These are phyloP conservation scores for Sarcophaga bullata DNA, from an alignment of 1,140 invertebrate genomes.

Conservation along the genomic window DNA sequence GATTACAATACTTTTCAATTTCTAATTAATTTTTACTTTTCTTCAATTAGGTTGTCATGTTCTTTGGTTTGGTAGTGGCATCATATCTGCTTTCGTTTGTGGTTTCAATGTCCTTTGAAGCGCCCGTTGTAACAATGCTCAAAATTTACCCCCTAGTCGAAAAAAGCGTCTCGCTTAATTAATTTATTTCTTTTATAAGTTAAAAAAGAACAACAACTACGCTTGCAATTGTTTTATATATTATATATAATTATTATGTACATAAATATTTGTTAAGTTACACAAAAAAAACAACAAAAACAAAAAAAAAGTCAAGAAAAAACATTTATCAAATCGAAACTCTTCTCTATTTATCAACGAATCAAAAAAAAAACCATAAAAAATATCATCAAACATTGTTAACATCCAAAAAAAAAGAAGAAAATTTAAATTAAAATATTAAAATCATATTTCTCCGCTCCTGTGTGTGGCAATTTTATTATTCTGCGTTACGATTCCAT, in stretches of 20 bases:
- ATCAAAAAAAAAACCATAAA: neutral
- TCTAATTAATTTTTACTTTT: conserved; percentile 47
- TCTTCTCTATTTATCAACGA: conserved; percentile 34
- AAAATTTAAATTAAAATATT: no score
- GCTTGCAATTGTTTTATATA: conserved; percentile 39
- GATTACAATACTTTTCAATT: neutral
- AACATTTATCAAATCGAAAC: neutral
- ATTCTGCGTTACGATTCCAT: no score
- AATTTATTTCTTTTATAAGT: neutral
- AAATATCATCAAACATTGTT: conserved; percentile 27
- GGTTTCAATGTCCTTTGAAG: conserved; percentile 82
- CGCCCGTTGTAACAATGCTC: conserved; percentile 85
- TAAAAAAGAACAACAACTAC: conserved; percentile 15
- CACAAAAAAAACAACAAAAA: no score
- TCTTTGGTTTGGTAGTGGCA: conserved; percentile 79
- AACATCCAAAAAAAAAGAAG: no score
- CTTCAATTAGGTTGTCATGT: conserved; percentile 74
- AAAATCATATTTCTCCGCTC: no score
- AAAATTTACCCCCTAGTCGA: conserved; percentile 79
- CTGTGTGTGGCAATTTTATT: no score
- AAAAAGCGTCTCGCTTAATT: conserved; percentile 67
- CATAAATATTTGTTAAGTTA: conserved; percentile 39
- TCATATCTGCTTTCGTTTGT: conserved; percentile 82
- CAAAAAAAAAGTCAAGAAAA: neutral
- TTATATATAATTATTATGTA: conserved; percentile 23